Base-by-base conservation (phyloP, 23 tunicate genomes). In the Corella eumyota region DNA sequence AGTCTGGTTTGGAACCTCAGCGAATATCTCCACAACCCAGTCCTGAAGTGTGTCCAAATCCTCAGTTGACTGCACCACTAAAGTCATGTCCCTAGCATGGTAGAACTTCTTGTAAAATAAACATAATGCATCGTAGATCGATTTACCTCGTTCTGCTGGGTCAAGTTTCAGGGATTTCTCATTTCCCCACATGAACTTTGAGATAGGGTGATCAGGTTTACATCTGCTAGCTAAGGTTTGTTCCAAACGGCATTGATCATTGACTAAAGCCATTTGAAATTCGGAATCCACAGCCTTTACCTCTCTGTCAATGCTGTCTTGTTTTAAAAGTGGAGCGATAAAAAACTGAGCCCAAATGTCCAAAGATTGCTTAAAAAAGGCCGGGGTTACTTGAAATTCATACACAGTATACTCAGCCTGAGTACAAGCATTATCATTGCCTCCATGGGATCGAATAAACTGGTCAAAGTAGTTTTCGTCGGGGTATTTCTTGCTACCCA, bases 231-330 rank as follows among this genome's bases (percentile, higher is more conserved):
- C 90, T 29, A 79, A 30, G 15, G 80, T 51, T 52, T 90, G 97
- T 33, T 79, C 87, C 20, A 60, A 64, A 0, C 97, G 33, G 11
- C 37, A 37, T 44, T 57, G 60, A 37, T 90, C 97, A 30, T 72
- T 64, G 36, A 72, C 71, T 38, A 62, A 32, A 13, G 82, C 71
- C 90, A 79, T 80, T 48, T 80, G 66, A 62, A 73, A 80, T 56
- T 90, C 97, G 3, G 97, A 73, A 70, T 90, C 72, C 46, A 90
- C 97, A n/a, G 97, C 97, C 59, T 82, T 66, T 2, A 90, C 90
- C 68, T 90, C 97, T 17, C 97, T 59, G 27, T 80, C 73, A 30
- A 90, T 64, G 60, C 90, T 66, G 56, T 63, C 67, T 30, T 67
- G 25, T 31, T 74, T 80, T 68, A 90, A 19, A 27, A 90, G 62